These are phyloP conservation scores for Drosophila mulleri DNA, from an alignment of 2,888 invertebrate genomes.

Conservation along the genomic window DNA sequence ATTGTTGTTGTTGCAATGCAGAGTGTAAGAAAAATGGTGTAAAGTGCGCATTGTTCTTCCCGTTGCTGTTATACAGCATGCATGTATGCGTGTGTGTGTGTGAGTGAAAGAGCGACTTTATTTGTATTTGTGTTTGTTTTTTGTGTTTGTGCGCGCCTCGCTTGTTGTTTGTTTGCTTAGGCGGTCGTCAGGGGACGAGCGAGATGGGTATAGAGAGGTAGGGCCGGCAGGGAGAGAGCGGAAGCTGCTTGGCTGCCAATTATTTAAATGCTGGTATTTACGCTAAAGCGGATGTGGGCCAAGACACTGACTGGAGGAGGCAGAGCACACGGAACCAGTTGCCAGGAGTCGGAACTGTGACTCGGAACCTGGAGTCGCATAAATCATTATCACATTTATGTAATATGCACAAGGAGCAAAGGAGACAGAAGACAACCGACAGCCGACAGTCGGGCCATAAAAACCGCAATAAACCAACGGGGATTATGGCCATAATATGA, in stretches of 20 bases:
- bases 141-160: slow-evolving; percentile 64
- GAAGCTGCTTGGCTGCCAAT: slow-evolving; percentile 74
- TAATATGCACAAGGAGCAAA: slow-evolving; percentile 63
- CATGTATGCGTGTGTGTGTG: not conserved
- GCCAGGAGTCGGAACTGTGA: slow-evolving; percentile 18
- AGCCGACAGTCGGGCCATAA: slow-evolving; percentile 54
- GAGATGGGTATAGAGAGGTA: not conserved
- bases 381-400: slow-evolving; percentile 80
- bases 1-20: slow-evolving; percentile 44
- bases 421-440: slow-evolving; percentile 20
- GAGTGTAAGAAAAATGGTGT: slow-evolving; percentile 64
- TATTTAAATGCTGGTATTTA: slow-evolving; percentile 79
- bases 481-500: slow-evolving; percentile 76
- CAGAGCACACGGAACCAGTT: slow-evolving; percentile 18
- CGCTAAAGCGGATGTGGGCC: slow-evolving; percentile 75
- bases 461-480: slow-evolving; percentile 77
- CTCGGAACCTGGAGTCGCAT: slow-evolving; percentile 42
- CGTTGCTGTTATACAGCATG: slow-evolving; percentile 41
- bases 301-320: slow-evolving; percentile 29
- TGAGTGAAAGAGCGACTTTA: not conserved
- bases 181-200: not conserved
- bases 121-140: slow-evolving; percentile 56
- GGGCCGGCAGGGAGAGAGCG: slow-evolving; percentile 39
- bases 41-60: slow-evolving; percentile 60
- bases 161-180: slow-evolving; percentile 66